A percentile compares a stretch with the other conserved stretches of the same genome.
phyloP scores from a whole-genome alignment of 2,797 vertebrate genomes.

The Lophius americanus region DNA sequence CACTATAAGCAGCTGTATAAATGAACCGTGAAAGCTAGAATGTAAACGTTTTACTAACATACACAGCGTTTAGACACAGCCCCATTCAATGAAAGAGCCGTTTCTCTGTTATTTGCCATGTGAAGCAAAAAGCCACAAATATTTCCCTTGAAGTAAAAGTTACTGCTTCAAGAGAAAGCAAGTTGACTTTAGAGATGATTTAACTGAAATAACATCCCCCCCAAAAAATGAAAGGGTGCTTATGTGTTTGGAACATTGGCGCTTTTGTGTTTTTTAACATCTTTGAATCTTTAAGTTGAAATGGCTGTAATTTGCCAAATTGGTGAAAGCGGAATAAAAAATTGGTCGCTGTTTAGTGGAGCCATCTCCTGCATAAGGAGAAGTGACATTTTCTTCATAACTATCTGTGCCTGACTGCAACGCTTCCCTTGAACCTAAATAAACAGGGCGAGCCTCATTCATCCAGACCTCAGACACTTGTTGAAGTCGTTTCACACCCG shows the following conservation, averaged over 20 bases:
- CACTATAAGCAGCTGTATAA: slow-evolving; percentile 16
- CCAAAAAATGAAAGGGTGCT: slow-evolving; percentile 57
- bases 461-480: slow-evolving; percentile 54
- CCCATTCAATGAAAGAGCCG: slow-evolving; percentile 34
- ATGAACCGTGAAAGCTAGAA: slow-evolving; percentile 7
- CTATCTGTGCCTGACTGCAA: slow-evolving; percentile 45
- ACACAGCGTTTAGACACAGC: slow-evolving; percentile 27
- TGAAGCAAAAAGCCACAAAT: slow-evolving; percentile 61
- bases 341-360: slow-evolving; percentile 58
- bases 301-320: slow-evolving; percentile 75
- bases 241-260: slow-evolving; percentile 69
- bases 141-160: slow-evolving; percentile 49
- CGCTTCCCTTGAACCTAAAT: slow-evolving; percentile 54
- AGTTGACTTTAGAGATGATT: slow-evolving; percentile 60
- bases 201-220: slow-evolving; percentile 53
- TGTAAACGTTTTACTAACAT: slow-evolving; percentile 29
- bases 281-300: slow-evolving; percentile 62
- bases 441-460: slow-evolving; percentile 55
- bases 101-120: slow-evolving; percentile 45
- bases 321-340: slow-evolving; percentile 71
- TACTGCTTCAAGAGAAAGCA: slow-evolving; percentile 48
- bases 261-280: slow-evolving; percentile 67
- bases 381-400: slow-evolving; percentile 65
- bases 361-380: slow-evolving; percentile 48
- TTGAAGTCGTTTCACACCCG: slow-evolving; percentile 60